These are phyloP conservation scores for Neoitamus cyanurus DNA, from an alignment of 2,888 invertebrate genomes.

Conservation along the genomic window DNA sequence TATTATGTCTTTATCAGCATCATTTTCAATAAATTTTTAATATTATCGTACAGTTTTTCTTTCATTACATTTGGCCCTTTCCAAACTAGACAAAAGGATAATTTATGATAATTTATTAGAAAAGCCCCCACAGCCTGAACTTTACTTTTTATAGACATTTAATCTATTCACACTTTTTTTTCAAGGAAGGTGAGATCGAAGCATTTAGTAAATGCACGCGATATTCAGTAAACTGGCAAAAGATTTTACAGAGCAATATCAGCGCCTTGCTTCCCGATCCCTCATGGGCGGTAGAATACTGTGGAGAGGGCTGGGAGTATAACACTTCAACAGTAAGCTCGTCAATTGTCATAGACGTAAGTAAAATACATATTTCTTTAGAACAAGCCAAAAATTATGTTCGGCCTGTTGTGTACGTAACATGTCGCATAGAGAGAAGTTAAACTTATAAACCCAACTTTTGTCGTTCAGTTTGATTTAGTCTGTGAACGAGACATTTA, in stretches of 20 bases:
- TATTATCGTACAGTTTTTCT: too few species aligned
- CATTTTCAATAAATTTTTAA: too few species aligned
- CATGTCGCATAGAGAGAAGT: neutral
- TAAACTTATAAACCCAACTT: neutral
- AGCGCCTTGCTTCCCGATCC: constrained; percentile 67
- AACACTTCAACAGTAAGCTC: constrained; percentile 76
- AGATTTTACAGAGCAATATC: constrained; percentile 64
- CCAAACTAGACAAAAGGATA: too few species aligned
- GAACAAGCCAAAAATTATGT: too few species aligned
- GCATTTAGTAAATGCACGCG: constrained; percentile 78
- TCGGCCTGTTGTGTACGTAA: too few species aligned
- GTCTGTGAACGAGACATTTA: constrained; percentile 89
- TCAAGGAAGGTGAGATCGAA: constrained; percentile 58
- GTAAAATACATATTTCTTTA: constrained; percentile 57
- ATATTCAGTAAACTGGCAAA: constrained; percentile 79
- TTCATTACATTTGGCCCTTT: too few species aligned
- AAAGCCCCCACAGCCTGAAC: too few species aligned
- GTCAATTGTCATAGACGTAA: constrained; percentile 87
- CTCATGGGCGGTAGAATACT: constrained; percentile 75
- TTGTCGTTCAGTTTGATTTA: constrained; percentile 78
- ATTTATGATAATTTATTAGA: too few species aligned
- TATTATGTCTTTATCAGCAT: too few species aligned
- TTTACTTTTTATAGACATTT: too few species aligned
- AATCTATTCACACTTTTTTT: neutral
- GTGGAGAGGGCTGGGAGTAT: constrained; percentile 84